Percentiles rank a stretch among this genome's conserved stretches.
Conservation (phyloP, 2,113 vertebrate species). For the Pelvicachromis taeniatus region DNA sequence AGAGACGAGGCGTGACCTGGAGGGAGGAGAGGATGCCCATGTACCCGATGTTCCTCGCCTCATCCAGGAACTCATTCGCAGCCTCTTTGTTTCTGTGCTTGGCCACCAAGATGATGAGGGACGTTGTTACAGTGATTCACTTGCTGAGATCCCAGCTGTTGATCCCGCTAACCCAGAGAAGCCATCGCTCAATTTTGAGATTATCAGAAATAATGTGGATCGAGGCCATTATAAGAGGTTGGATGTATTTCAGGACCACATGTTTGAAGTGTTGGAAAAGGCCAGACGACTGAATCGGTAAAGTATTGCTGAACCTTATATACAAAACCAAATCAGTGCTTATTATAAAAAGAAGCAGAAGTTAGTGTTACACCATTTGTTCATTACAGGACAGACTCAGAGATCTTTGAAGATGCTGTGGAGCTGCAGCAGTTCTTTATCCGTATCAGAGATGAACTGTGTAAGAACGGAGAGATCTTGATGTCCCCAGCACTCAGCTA, state of each 20-base stretch:
- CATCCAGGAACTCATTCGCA: conserved; percentile 96
- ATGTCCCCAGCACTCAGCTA: conserved; percentile 96
- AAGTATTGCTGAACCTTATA: background rate
- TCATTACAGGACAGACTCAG: conserved; percentile 87
- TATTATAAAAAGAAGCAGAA: background rate
- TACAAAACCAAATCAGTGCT: background rate
- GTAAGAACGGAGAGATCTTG: conserved; percentile 97
- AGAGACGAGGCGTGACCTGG: conserved; percentile 89
- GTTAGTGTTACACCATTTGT: background rate
- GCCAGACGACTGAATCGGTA: conserved; percentile 93
- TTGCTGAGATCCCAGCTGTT: conserved; percentile 89
- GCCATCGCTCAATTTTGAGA: conserved; percentile 89
- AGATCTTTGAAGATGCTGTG: conserved; percentile 97
- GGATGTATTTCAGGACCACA: conserved; percentile 97
- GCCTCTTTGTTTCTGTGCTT: conserved; percentile 96
- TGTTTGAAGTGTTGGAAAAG: conserved; percentile 97
- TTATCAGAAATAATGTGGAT: conserved; percentile 91
- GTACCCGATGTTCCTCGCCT: conserved; percentile 92
- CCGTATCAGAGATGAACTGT: conserved; percentile 94
- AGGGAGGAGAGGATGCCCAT: conserved; percentile 91
- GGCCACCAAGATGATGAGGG: conserved; percentile 98
- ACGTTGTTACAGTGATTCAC: conserved; percentile 97
- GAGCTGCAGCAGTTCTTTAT: conserved; percentile 98
- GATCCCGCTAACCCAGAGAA: conserved; percentile 86
- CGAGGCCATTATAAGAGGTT: conserved; percentile 88